Evolutionary conservation across 2,888 invertebrate species (phyloP), one percentile per base, ranked within the genome.

Genomic region (Phengaris alcon): DNA sequence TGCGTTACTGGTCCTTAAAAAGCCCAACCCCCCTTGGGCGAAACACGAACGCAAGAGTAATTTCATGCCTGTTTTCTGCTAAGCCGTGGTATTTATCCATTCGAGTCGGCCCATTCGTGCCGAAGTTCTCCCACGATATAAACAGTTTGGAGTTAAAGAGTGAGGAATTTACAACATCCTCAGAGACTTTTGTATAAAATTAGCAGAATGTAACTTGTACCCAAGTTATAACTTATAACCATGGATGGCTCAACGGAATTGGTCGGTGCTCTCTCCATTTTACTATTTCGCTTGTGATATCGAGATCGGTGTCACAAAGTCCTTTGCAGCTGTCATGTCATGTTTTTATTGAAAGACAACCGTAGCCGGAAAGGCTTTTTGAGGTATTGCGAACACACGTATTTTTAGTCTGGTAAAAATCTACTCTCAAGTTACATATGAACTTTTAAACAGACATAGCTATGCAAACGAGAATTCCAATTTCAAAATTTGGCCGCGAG

Each of bases 261-360:
- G 52, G 52, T 52, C 52, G 10, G 10, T 9, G 52, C 52, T 52
- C 52, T 52, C 52, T 59, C 22, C 59, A 59, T 64, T 64, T 64
- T 12, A 35, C 64, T 44, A 64, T 64, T 64, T 64, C 59, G 15
- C 59, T 10, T 22, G 59, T 64, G 10, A 64, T 64, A 64, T 64
- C 64, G 35, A 35, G 35, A 64, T 64, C 64, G 64, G 35, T 44
- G 64, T 35, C 64, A 64, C 64, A 64, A 64, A 64, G 64, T 64
- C 64, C 64, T 64, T 64, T 64, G 64, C 64, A 12, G 6, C 64
- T 44, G 64, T 44, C 64, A 64, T 12, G 13, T 64, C 64, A 64
- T 64, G 64, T 64, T 64, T 64, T 64, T 64, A 64, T 64, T 64
- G 64, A 64, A 64, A 64, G 64, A 64, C 64, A 64, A 64, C 64